Percentiles rank a stretch among this genome's conserved stretches.
Conservation (phyloP, 2,113 vertebrate genomes). For the Isichthys henryi region DNA sequence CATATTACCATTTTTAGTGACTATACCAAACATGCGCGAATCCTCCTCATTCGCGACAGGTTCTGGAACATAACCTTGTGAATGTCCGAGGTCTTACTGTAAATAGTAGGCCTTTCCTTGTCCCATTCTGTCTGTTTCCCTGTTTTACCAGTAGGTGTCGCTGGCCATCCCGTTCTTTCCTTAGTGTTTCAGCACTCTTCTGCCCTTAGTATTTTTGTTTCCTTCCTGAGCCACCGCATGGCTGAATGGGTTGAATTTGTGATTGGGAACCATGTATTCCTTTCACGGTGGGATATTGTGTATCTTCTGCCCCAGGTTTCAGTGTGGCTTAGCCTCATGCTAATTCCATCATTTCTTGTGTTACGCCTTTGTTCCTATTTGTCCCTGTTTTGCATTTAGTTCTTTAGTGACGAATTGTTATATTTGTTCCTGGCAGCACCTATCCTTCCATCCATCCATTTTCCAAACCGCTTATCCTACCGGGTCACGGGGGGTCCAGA, state of each 20-base stretch:
- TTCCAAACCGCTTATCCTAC: no score
- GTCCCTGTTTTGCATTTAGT: neutral
- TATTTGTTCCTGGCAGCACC: neutral
- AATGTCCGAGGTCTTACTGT: no score
- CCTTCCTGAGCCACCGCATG: neutral
- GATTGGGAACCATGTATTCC: neutral
- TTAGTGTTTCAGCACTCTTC: neutral
- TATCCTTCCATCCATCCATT: no score
- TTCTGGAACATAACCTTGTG: no score
- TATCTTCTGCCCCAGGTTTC: neutral
- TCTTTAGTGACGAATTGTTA: neutral
- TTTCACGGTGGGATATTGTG: neutral
- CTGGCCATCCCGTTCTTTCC: neutral
- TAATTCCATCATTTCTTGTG: neutral
- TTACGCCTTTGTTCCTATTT: neutral
- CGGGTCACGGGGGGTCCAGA: no score
- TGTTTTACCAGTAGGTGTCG: neutral
- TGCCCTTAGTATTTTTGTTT: neutral
- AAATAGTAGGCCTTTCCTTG: no score
- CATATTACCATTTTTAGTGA: no score
- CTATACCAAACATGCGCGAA: no score
- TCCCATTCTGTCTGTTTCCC: neutral
- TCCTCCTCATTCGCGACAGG: no score
- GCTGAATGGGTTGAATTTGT: neutral
- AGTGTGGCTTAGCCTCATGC: neutral